Evolutionary conservation across 1,140 invertebrate species (phyloP).

Genomic region (Pseudachorutes palmiensis): DNA sequence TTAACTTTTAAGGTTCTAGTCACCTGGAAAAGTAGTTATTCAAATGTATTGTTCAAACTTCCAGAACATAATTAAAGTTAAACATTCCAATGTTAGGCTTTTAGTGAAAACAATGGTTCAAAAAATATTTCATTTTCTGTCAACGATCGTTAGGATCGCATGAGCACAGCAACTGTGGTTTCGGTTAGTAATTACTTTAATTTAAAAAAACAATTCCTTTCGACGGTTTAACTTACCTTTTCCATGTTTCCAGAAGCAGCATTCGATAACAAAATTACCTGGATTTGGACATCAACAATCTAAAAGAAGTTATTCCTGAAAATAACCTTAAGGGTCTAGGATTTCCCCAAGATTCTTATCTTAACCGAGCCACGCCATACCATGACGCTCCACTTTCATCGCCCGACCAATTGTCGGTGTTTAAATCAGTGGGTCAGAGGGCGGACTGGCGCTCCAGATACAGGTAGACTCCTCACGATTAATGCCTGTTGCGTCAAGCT

Average conservation of each 20-base stretch:
- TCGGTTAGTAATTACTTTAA: too few relatives aligned
- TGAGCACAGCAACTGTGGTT: background rate
- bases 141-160: background rate
- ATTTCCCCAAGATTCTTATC: too few relatives aligned
- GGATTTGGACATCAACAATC: too few relatives aligned
- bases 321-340: too few relatives aligned
- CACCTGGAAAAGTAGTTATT: background rate
- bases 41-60: background rate
- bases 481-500: too few relatives aligned
- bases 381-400: too few relatives aligned
- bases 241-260: background rate
- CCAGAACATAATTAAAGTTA: background rate
- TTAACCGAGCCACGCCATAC: too few relatives aligned
- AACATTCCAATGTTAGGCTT: constrained; percentile 2
- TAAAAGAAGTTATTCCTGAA: too few relatives aligned
- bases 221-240: background rate
- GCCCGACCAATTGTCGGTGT: too few relatives aligned
- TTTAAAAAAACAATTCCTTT: background rate
- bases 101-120: background rate
- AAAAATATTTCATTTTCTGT: constrained; percentile 1
- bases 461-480: too few relatives aligned
- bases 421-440: too few relatives aligned
- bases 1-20: background rate
- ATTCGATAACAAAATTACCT: background rate
- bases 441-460: too few relatives aligned